A percentile compares a stretch with the other conserved stretches of the same genome.
phyloP scores from a whole-genome alignment of 1,140 invertebrate species.

The Himalopsyche phryganea region DNA sequence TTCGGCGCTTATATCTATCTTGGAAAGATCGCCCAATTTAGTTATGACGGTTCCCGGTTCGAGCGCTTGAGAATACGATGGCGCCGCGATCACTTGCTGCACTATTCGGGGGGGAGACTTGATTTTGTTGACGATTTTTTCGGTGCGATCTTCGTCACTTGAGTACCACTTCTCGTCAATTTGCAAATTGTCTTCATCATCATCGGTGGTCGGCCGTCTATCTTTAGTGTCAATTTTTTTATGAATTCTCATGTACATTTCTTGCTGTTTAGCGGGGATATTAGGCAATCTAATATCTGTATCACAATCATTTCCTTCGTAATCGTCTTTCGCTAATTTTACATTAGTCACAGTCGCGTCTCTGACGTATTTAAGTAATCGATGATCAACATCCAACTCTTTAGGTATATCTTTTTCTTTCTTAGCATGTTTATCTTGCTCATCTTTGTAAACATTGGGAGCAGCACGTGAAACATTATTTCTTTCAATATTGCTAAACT shows the following conservation, averaged over 20 bases:
- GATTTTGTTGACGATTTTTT: slow-evolving; percentile 36
- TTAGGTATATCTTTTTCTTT: slow-evolving; percentile 34
- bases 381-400: slow-evolving; percentile 52
- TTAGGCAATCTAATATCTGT: slow-evolving; percentile 46
- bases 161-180: slow-evolving; percentile 74
- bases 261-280: slow-evolving; percentile 64
- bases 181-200: slow-evolving; percentile 53
- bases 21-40: slow-evolving; percentile 65
- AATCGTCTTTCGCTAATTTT: slow-evolving; percentile 32
- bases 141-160: slow-evolving; percentile 62
- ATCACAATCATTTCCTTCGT: slow-evolving; percentile 47
- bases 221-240: slow-evolving; percentile 49
- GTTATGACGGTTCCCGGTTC: slow-evolving; percentile 58
- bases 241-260: slow-evolving; percentile 58
- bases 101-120: slow-evolving; percentile 40
- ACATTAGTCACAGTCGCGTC: slow-evolving; percentile 40
- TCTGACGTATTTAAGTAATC: slow-evolving; percentile 46
- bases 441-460: slow-evolving; percentile 9
- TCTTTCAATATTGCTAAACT: slow-evolving; percentile 50
- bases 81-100: slow-evolving; percentile 30
- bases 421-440: slow-evolving; percentile 2
- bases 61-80: slow-evolving; percentile 37
- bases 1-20: slow-evolving; percentile 70
- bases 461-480: slow-evolving; percentile 43
- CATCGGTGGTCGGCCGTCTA: slow-evolving; percentile 51